Base-by-base conservation (phyloP, 1,140 invertebrate species). In the Carcinoscorpius rotundicauda region DNA sequence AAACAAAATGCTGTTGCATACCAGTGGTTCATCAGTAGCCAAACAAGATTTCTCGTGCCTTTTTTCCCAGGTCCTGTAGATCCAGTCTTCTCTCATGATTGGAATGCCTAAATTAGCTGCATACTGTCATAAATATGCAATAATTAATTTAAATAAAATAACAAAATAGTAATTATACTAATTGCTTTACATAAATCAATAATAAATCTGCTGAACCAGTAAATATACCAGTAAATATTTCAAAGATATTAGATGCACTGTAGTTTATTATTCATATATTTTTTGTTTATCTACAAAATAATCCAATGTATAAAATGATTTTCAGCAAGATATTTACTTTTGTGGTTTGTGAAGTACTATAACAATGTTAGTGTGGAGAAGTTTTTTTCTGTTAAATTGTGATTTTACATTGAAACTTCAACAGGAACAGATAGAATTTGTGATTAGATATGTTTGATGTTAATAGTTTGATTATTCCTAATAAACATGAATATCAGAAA, bases 61-160 rank as follows among this genome's bases (percentile, higher is more conserved):
- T n/a, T 78, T 71, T 62, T 78, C 84, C 94, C 94, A 98, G 60
- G 88, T 84, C 65, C 85, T 81, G 74, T 85, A 81, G 9, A 98
- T 85, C 94, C 94, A 98, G 52, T 87, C 84, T 64, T 85, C 83
- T 62, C 85, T 85, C 80, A 98, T 86, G 60, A 97, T 87, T 10
- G 92, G 91, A 70, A 92, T 84, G 48, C 88, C 85, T 76, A 95
- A 90, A 63, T 87, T 88, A 53, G 89, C 85, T 60, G 95, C 93
- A 75, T 83, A 86, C 71, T 74, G 63, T 48, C 29, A 29, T 29
- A 29, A 29, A 29, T 29, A 29, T 29, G 29, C 29, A 29, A 29
- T 29, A 29, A 29, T 29, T 29, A 29, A 29, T 29, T 29, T 29
- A 29, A 29, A 29, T 29, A 29, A 29, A 29, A 29, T 29, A 29